phyloP scores from a whole-genome alignment of 2,888 invertebrate species.

The Ennomos quercinarius region DNA sequence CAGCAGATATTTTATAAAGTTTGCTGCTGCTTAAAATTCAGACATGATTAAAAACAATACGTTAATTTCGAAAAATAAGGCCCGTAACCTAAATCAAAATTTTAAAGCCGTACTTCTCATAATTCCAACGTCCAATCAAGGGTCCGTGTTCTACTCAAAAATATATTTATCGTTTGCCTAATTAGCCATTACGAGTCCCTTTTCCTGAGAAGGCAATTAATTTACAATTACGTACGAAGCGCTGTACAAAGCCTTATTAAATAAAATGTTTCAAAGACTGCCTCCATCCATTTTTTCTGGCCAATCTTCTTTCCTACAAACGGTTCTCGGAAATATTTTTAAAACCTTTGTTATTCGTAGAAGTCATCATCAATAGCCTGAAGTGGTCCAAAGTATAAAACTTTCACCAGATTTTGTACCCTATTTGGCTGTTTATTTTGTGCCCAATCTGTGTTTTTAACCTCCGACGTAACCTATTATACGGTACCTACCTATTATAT shows the following conservation, averaged over 20 bases:
- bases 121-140: conserved; percentile 41
- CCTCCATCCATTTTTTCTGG: conserved; percentile 59
- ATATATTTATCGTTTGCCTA: conserved; percentile 74
- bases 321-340: conserved; percentile 20
- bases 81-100: conserved; percentile 19
- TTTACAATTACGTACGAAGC: conserved; percentile 80
- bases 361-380: no score
- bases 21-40: no score
- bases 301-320: conserved; percentile 63
- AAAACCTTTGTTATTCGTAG: not conserved
- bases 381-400: no score
- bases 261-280: conserved; percentile 74
- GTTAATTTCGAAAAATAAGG: no score
- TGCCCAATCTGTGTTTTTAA: no score
- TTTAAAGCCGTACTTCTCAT: conserved; percentile 33
- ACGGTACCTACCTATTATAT: no score
- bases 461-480: no score
- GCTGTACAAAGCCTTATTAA: conserved; percentile 76
- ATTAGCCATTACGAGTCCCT: conserved; percentile 70
- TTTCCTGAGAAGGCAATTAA: conserved; percentile 73
- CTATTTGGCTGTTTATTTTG: no score
- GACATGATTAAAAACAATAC: no score
- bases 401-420: no score
- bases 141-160: conserved; percentile 50
- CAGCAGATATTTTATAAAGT: no score